These are phyloP conservation scores for Phataginus tricuspis DNA, from an alignment of 2,797 vertebrate genomes.

Conservation along the genomic window DNA sequence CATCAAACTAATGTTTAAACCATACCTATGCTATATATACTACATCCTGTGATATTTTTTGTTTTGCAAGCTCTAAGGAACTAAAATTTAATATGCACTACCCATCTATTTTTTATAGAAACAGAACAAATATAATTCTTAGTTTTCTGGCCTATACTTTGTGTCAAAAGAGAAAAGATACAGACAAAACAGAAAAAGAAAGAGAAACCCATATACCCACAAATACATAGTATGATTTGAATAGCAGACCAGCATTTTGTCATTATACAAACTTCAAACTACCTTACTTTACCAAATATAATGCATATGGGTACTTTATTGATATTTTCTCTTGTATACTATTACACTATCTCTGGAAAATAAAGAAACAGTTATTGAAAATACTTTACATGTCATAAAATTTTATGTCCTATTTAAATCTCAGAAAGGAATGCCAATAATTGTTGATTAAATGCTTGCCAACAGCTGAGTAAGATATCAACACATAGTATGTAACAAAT, in stretches of 20 bases:
- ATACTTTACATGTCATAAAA: slow-evolving; percentile 83
- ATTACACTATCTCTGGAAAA: slow-evolving; percentile 82
- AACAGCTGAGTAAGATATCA: slow-evolving; percentile 82
- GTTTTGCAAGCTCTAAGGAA: not conserved
- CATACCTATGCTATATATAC: not conserved
- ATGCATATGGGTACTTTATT: slow-evolving; percentile 71
- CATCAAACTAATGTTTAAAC: not conserved
- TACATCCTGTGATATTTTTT: not conserved
- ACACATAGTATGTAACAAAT: slow-evolving; percentile 77
- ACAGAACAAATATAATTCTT: not conserved
- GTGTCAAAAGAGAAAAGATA: not conserved
- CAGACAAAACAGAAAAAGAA: not conserved
- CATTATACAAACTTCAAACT: slow-evolving; percentile 52
- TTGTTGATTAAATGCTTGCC: slow-evolving; percentile 85
- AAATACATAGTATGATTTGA: not conserved
- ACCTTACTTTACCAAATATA: slow-evolving; percentile 56
- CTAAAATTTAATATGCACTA: not conserved
- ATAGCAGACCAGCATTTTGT: not conserved
- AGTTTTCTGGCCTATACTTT: not conserved
- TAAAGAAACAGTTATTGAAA: slow-evolving; percentile 85
- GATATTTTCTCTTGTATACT: slow-evolving; percentile 80
- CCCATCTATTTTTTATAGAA: not conserved
- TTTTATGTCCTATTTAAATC: slow-evolving; percentile 86
- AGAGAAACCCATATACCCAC: not conserved
- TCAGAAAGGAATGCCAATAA: slow-evolving; percentile 86